A percentile compares a stretch with the other conserved stretches of the same genome.
Conservation (phyloP, 1,140 invertebrate genomes). For the Mizuhopecten yessoensis region DNA sequence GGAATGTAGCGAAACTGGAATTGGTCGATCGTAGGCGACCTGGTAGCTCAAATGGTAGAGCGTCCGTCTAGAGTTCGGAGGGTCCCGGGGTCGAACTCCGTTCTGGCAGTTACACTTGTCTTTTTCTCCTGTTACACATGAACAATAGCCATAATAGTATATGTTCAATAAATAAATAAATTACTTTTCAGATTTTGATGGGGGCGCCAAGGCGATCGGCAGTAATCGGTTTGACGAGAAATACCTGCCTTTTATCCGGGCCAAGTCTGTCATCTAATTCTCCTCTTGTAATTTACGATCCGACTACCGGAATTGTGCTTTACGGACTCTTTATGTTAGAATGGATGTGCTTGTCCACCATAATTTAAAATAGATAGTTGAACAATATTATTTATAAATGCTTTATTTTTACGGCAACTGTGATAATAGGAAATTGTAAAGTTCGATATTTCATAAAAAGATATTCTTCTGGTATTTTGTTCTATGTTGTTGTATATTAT, state of each 20-base stretch:
- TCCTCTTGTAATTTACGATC: not conserved
- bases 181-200: slow-evolving; percentile 48
- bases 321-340: not conserved
- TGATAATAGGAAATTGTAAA: not conserved
- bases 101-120: too few species aligned
- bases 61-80: too few species aligned
- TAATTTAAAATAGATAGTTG: not conserved
- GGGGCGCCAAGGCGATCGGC: not conserved
- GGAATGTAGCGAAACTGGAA: too few species aligned
- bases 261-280: slow-evolving; percentile 50
- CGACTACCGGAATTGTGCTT: not conserved
- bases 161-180: too few species aligned
- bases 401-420: not conserved
- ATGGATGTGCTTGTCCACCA: not conserved
- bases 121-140: too few species aligned
- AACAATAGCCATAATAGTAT: too few species aligned
- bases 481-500: not conserved
- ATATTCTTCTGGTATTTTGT: not conserved
- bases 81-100: too few species aligned
- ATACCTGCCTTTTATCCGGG: slow-evolving; percentile 52
- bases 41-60: too few species aligned
- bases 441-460: not conserved
- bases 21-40: too few species aligned
- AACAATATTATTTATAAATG: not conserved
- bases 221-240: slow-evolving; percentile 50